Evolutionary conservation across 2,888 invertebrate species (phyloP).

Genomic region (Apodemia hepburni): DNA sequence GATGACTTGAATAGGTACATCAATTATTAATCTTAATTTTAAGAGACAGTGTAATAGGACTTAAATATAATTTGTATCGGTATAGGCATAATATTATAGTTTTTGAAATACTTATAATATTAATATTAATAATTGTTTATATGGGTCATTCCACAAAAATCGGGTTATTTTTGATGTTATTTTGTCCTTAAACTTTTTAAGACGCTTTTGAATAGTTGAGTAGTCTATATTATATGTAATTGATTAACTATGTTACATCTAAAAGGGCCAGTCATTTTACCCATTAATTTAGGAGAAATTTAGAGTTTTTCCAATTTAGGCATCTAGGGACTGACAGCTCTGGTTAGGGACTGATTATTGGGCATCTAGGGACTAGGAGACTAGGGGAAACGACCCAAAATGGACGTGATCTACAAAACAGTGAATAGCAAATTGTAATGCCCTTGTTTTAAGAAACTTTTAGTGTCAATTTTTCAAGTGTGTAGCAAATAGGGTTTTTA

Average conservation of each 20-base stretch:
- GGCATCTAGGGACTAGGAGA: background rate
- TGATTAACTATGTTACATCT: slow-evolving; percentile 1
- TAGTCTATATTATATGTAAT: background rate
- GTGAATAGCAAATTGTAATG: background rate
- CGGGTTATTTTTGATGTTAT: background rate
- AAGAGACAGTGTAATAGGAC: no score
- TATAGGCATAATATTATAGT: no score
- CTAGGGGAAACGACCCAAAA: slow-evolving; percentile 26
- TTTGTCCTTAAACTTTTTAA: background rate
- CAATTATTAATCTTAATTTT: no score
- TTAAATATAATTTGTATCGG: no score
- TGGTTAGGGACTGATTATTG: slow-evolving; percentile 5
- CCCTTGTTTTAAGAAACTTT: background rate
- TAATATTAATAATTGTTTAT: no score
- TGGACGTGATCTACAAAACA: background rate
- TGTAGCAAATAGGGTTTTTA: background rate
- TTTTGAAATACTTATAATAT: no score
- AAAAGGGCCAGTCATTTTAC: background rate
- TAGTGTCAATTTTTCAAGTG: background rate
- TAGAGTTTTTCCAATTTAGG: background rate
- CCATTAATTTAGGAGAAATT: slow-evolving; percentile 7
- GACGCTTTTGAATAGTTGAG: slow-evolving; percentile 2
- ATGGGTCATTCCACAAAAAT: background rate
- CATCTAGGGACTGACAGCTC: slow-evolving; percentile 1
- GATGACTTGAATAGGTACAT: no score